A percentile compares a stretch with the other conserved stretches of the same genome.
These are phyloP conservation scores for Bathybates hornii DNA, from an alignment of 2,113 vertebrate species.

Conservation along the genomic window DNA sequence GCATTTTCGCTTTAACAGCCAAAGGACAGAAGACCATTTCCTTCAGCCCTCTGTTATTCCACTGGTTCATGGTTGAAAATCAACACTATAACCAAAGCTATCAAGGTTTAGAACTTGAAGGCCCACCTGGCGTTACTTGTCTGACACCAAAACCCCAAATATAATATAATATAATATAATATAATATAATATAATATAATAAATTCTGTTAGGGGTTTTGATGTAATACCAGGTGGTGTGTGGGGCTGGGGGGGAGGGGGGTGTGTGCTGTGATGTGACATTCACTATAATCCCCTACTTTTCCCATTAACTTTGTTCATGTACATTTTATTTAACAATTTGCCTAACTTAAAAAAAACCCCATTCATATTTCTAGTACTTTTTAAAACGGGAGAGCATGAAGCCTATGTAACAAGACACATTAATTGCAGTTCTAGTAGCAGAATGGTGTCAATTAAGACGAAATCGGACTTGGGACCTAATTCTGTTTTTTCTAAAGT, in stretches of 20 bases:
- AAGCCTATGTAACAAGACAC: background rate
- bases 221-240: background rate
- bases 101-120: background rate
- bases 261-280: rapidly evolving
- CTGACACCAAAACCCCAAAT: background rate
- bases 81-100: background rate
- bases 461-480: rapidly evolving
- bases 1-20: slow-evolving; percentile 5
- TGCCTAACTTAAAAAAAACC: background rate
- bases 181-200: background rate
- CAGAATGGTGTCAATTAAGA: background rate
- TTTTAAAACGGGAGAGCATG: background rate
- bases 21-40: background rate
- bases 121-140: background rate
- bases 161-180: background rate
- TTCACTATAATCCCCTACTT: background rate
- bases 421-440: background rate
- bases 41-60: background rate
- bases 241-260: rapidly evolving
- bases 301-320: background rate
- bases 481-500: background rate
- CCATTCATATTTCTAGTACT: background rate
- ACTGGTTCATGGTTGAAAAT: background rate
- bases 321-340: background rate
- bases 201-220: background rate